Conservation (phyloP, 2,888 invertebrate genomes). For the Clusia tigrina region DNA sequence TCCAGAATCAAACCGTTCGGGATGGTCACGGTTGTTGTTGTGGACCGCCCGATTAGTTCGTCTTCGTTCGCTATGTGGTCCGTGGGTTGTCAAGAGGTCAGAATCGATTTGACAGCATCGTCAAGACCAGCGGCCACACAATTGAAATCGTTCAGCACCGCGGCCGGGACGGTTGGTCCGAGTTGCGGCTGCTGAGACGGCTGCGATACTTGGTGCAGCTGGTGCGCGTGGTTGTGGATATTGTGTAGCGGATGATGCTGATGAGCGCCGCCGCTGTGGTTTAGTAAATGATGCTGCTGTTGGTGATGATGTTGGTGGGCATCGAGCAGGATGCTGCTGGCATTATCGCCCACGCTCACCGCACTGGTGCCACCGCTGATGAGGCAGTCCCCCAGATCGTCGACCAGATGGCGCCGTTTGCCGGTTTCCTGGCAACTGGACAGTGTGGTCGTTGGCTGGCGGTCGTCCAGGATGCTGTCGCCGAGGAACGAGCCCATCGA, state of each 20-base stretch:
- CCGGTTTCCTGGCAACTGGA: conserved; percentile 47
- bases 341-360: conserved; percentile 48
- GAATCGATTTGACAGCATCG: conserved; percentile 68
- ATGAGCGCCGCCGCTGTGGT: conserved; percentile 24
- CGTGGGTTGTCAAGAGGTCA: conserved; percentile 65
- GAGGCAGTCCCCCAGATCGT: conserved; percentile 62
- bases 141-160: conserved; percentile 63
- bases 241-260: conserved; percentile 40
- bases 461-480: conserved; percentile 60
- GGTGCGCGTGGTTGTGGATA: conserved; percentile 39
- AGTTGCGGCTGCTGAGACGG: conserved; percentile 32
- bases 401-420: conserved; percentile 50
- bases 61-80: too few relatives aligned
- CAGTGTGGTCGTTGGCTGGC: conserved; percentile 46
- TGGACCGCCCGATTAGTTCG: too few relatives aligned
- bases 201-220: conserved; percentile 24
- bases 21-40: conserved; percentile 24
- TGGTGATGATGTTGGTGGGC: conserved; percentile 43
- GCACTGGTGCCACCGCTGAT: conserved; percentile 52
- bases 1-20: conserved; percentile 54
- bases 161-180: conserved; percentile 45
- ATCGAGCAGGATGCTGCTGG: conserved; percentile 47
- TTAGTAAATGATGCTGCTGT: conserved; percentile 37
- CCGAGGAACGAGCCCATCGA: conserved; percentile 63
- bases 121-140: conserved; percentile 65